Conservation (phyloP, 1,140 invertebrate genomes). For the Euura saliciscinereae region DNA sequence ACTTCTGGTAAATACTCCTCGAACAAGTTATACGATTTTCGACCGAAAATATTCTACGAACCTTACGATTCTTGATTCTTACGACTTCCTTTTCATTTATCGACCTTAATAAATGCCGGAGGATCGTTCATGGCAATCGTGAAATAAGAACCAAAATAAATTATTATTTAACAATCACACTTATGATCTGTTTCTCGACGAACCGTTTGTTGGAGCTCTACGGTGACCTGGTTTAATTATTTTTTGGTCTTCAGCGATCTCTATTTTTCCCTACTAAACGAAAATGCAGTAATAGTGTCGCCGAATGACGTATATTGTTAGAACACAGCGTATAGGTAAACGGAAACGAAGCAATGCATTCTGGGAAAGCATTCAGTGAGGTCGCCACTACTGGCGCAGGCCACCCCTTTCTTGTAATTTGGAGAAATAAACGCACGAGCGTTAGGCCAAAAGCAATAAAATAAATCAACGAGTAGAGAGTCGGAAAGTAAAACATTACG, state of each 20-base stretch:
- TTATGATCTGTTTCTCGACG: slow-evolving; percentile 28
- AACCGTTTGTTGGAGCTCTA: too few relatives aligned
- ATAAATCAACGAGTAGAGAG: slow-evolving; percentile 37
- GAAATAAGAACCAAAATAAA: slow-evolving; percentile 39
- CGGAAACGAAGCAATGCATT: slow-evolving; percentile 3
- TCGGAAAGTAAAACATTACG: slow-evolving; percentile 43
- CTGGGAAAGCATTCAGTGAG: slow-evolving; percentile 35
- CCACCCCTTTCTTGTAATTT: slow-evolving; percentile 46
- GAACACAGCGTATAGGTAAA: slow-evolving; percentile 4
- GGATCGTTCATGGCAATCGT: slow-evolving; percentile 26
- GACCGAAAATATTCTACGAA: neutral
- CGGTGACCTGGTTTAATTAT: too few relatives aligned
- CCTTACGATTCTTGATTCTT: too few relatives aligned
- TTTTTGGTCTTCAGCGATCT: neutral
- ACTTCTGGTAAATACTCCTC: neutral
- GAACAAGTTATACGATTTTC: slow-evolving; percentile 7
- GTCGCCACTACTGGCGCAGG: slow-evolving; percentile 26
- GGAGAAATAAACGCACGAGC: slow-evolving; percentile 43
- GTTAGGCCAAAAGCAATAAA: slow-evolving; percentile 45
- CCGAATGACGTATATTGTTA: neutral
- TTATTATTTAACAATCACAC: slow-evolving; percentile 42
- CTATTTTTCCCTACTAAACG: neutral
- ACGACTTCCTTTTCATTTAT: neutral
- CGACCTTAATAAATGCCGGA: neutral
- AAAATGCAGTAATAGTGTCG: neutral